Conservation (phyloP, 2,113 vertebrate species). For the Saguinus imperator region DNA sequence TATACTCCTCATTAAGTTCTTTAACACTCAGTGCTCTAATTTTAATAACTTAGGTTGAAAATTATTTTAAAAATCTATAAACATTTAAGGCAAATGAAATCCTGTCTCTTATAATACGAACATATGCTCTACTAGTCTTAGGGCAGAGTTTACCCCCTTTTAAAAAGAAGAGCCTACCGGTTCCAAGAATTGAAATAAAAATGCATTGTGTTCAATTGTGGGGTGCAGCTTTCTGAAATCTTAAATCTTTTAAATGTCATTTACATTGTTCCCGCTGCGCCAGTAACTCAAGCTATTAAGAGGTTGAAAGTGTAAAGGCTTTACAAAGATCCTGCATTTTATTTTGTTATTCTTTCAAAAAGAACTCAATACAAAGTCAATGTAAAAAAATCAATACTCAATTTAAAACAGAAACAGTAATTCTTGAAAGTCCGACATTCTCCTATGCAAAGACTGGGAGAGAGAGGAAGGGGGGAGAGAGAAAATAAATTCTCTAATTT, state of each 20-base stretch:
- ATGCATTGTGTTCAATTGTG: not conserved
- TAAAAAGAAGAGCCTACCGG: not conserved
- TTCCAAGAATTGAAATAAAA: conserved; percentile 40
- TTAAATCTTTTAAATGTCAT: not conserved
- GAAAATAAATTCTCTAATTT: conserved; percentile 53
- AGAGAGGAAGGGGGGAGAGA: not conserved
- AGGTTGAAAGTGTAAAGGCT: conserved; percentile 42
- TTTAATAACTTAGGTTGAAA: conserved; percentile 43
- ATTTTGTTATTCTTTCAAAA: conserved; percentile 51
- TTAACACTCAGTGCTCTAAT: not conserved
- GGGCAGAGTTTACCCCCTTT: not conserved
- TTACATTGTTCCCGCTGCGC: not conserved
- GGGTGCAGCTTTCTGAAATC: not conserved
- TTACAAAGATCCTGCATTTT: conserved; percentile 55
- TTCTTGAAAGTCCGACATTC: conserved; percentile 57
- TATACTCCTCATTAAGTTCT: not conserved
- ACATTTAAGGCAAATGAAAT: conserved; percentile 60
- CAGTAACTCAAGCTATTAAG: conserved; percentile 16
- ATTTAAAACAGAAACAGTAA: conserved; percentile 56
- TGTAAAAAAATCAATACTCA: conserved; percentile 51
- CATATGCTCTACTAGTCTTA: not conserved
- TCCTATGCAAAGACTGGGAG: conserved; percentile 38
- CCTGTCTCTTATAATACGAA: not conserved
- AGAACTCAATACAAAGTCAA: conserved; percentile 43
- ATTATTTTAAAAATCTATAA: conserved; percentile 46